A percentile compares a stretch with the other conserved stretches of the same genome.
Conservation (phyloP, 2,888 invertebrate species). For the Leuctra nigra region DNA sequence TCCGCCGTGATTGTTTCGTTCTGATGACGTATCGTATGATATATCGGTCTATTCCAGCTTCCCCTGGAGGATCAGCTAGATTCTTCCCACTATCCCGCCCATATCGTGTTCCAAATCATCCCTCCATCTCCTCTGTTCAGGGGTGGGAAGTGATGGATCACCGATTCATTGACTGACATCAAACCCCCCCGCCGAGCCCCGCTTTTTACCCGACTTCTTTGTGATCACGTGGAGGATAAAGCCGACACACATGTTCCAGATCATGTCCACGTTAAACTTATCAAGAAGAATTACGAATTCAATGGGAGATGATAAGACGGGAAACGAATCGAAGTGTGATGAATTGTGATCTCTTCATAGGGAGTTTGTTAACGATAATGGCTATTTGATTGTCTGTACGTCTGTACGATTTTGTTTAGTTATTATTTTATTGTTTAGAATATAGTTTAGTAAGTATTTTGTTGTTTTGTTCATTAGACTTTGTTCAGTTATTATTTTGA, state of each 20-base stretch:
- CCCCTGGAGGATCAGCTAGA: background rate
- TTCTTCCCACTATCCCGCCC: background rate
- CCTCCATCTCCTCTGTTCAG: background rate
- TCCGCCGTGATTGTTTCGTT: conserved; percentile 3
- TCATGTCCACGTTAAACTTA: background rate
- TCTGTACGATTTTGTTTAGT: too few relatives aligned
- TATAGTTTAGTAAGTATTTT: too few relatives aligned
- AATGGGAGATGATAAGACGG: too few relatives aligned
- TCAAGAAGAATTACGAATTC: background rate
- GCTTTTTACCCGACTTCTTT: too few relatives aligned
- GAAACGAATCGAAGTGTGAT: too few relatives aligned
- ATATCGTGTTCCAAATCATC: conserved; percentile 8
- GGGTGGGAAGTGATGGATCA: background rate
- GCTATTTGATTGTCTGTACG: too few relatives aligned
- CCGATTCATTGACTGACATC: background rate
- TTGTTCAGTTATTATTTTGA: too few relatives aligned
- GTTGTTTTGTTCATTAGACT: too few relatives aligned
- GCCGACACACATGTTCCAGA: background rate
- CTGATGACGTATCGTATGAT: conserved; percentile 4
- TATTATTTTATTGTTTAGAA: too few relatives aligned
- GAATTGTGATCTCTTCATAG: too few relatives aligned
- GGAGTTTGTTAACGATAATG: too few relatives aligned
- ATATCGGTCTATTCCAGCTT: background rate
- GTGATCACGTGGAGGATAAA: background rate
- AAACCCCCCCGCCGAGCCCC: background rate